Evolutionary conservation across 1,140 invertebrate species (phyloP).

Genomic region (Cephus cinctus): DNA sequence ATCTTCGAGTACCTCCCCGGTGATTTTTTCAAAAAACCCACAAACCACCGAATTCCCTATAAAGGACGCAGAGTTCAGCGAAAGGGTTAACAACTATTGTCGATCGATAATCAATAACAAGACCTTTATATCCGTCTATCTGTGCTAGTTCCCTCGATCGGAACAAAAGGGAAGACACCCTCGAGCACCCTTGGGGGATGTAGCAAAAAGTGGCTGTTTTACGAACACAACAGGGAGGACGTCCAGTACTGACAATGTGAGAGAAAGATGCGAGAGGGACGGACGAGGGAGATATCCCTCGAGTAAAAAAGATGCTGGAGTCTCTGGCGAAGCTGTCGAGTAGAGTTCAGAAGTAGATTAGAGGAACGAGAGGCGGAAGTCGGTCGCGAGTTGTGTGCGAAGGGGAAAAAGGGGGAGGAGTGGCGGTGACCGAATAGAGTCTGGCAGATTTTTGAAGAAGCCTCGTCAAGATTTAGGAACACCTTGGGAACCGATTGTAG

Average conservation of each 20-base stretch:
- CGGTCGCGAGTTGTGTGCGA: not conserved
- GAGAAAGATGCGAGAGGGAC: conserved; percentile 13
- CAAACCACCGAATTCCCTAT: too few relatives aligned
- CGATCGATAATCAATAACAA: too few relatives aligned
- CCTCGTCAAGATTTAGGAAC: conserved; percentile 28
- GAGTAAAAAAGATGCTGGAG: too few relatives aligned
- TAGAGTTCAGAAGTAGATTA: too few relatives aligned
- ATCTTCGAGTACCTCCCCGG: too few relatives aligned
- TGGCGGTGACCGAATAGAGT: too few relatives aligned
- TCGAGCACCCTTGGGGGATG: conserved; percentile 19
- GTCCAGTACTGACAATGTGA: conserved; percentile 28
- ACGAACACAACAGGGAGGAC: conserved; percentile 29
- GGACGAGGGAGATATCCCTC: conserved; percentile 20
- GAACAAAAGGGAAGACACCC: conserved; percentile 9
- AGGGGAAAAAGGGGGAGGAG: conserved; percentile 13
- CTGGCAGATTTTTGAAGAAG: too few relatives aligned
- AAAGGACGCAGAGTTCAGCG: too few relatives aligned
- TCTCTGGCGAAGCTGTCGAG: too few relatives aligned
- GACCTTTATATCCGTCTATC: too few relatives aligned
- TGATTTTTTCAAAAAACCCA: too few relatives aligned
- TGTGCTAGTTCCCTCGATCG: not conserved
- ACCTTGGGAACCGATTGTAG: conserved; percentile 31
- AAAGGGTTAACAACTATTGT: too few relatives aligned
- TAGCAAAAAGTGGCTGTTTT: conserved; percentile 44
- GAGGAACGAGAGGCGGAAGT: conserved; percentile 9